Evolutionary conservation across 2,888 invertebrate species (phyloP).

Genomic region (Aleiodes leptofemur): DNA sequence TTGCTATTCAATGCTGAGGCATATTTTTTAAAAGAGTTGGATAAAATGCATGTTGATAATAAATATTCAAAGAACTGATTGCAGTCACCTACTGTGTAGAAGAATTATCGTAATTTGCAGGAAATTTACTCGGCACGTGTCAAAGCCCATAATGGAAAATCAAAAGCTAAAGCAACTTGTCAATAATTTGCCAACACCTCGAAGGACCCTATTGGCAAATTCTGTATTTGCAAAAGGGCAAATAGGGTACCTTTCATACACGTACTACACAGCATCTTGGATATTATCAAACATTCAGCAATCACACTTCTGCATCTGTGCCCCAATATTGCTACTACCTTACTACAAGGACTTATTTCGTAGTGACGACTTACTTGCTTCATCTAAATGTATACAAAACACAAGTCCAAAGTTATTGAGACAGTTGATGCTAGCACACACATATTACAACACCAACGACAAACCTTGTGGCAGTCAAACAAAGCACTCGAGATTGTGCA

Average conservation of each 20-base stretch:
- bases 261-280: slow-evolving; percentile 46
- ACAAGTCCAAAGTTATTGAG: slow-evolving; percentile 11
- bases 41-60: neutral
- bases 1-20: neutral
- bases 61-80: slow-evolving; percentile 10
- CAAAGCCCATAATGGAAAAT: slow-evolving; percentile 15
- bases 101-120: neutral
- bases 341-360: neutral
- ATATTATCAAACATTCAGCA: slow-evolving; percentile 64
- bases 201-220: slow-evolving; percentile 38
- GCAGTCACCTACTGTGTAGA: neutral
- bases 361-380: slow-evolving; percentile 17
- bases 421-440: slow-evolving; percentile 21
- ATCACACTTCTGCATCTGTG: slow-evolving; percentile 67
- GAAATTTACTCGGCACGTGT: slow-evolving; percentile 3
- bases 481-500: slow-evolving; percentile 58
- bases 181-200: slow-evolving; percentile 4
- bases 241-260: slow-evolving; percentile 23
- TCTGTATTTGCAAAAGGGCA: slow-evolving; percentile 43
- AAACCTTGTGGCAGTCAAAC: slow-evolving; percentile 57
- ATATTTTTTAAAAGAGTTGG: neutral
- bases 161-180: slow-evolving; percentile 18
- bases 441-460: slow-evolving; percentile 18
- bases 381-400: slow-evolving; percentile 7
- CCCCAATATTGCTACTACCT: slow-evolving; percentile 62